Conservation (phyloP, 2,888 invertebrate species). For the Syritta pipiens region DNA sequence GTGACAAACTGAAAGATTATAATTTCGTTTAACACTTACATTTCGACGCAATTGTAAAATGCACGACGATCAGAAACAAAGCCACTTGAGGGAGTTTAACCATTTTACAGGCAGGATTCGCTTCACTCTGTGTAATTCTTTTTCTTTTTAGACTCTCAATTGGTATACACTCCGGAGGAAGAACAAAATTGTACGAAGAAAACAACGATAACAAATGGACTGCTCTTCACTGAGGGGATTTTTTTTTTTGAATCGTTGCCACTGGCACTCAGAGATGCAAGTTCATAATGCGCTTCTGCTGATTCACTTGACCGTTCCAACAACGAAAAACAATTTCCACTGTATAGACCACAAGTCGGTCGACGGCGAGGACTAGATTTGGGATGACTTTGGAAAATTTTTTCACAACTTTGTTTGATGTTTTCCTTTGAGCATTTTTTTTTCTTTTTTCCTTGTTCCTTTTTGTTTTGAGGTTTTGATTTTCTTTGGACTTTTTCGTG, state of each 20-base stretch:
- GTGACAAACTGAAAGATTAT: not conserved
- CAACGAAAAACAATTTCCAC: not conserved
- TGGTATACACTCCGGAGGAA: not conserved
- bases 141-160: too few relatives aligned
- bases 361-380: constrained; percentile 3
- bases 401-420: constrained; percentile 62
- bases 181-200: not conserved
- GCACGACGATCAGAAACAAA: constrained; percentile 38
- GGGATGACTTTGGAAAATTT: constrained; percentile 56
- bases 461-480: constrained; percentile 53
- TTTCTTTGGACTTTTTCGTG: constrained; percentile 24
- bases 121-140: too few relatives aligned
- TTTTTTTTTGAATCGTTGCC: too few relatives aligned
- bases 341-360: not conserved
- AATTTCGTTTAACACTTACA: constrained; percentile 41
- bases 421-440: constrained; percentile 55
- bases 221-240: too few relatives aligned
- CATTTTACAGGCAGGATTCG: constrained; percentile 20
- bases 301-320: not conserved
- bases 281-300: not conserved
- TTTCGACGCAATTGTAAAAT: constrained; percentile 53
- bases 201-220: too few relatives aligned
- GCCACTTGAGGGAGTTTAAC: constrained; percentile 45
- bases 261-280: not conserved
- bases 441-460: constrained; percentile 9